Evolutionary conservation across 2,888 invertebrate species (phyloP), one percentile per base, ranked within the genome.

Genomic region (Barypeithes pellucidus): DNA sequence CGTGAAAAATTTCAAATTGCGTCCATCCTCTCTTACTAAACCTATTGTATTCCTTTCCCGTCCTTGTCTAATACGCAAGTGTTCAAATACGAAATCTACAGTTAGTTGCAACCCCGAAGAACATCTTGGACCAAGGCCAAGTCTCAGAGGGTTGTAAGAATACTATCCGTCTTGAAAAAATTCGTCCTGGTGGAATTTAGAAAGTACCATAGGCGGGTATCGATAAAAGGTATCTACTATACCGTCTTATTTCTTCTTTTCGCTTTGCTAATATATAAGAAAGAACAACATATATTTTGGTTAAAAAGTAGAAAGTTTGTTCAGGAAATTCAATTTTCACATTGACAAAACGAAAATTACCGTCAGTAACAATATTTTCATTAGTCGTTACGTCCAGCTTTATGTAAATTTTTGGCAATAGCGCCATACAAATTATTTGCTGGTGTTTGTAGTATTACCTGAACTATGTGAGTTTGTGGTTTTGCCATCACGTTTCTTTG

Each of bases 91-190:
- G 62, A 5, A 29, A 61, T 39, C 75, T 75, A 75, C 76, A 79
- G 76, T 77, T 75, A 76, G 78, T 82, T 82, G 81, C 83, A 82
- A 82, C 84, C 84, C 84, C 77, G 82, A 47, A 81, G 41, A 57
- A 18, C 84, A 82, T 83, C 84, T 84, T 84, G 81, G 80, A 79
- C 81, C 83, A 85, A 85, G 85, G 85, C 77, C 85, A 76, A 65
- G 77, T n/a, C 57, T 79, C 80, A 80, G 82, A 84, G 85, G 85
- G 85, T 84, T 81, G 84, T 77, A 80, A 81, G n/a, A n/a, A 76
- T 85, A 85, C 83, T 84, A 84, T 59, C 75, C 82, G 75, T 77
- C 61, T 71, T 72, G 63, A 80, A 78, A 81, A 78, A 18, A 67
- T 78, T 16, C 66, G 45, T 12, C 50, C 47, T 24, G 76, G 24